Evolutionary conservation across 2,888 invertebrate species (phyloP), one percentile per base, ranked within the genome.

Genomic region (Troides oblongomaculatus): DNA sequence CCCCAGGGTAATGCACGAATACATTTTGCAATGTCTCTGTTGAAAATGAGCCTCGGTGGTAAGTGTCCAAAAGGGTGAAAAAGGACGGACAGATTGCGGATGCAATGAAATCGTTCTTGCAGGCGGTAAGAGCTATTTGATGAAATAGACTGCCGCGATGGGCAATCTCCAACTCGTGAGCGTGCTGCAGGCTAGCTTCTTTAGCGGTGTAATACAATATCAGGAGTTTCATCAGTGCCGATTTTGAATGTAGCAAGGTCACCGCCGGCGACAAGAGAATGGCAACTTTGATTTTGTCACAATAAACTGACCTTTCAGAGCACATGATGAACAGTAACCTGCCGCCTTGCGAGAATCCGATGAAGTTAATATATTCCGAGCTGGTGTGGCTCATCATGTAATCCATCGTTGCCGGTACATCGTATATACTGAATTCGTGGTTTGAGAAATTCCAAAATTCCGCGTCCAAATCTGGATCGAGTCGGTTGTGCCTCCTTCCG

Each of bases 291-390:
- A 95, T 91, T 83, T 95, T 96, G 0, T 91, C 81, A 82, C 95
- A 95, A 74, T 95, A 95, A 23, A 93, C 94, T 0, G 95, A 95
- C 62, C 85, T 84, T 75, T 94, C 93, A 0, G 95, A 94, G 64
- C 94, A 93, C 94, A 95, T 94, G 0, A 95, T 93, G 79, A 93
- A 95, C 77, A 94, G 95, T 3, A 87, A 84, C 0, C 95, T 94
- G 0, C 94, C 94, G 10, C 97, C 97, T 81, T 94, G 94, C 0
- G 97, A 97, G 80, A 96, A 97, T 0, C 97, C 97, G 7, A 96
- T 94, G 53, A 84, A 89, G 59, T 85, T 88, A 46, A 90, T 62
- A 56, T 84, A 85, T 0, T 76, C 71, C 1, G 74, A 72, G 1
- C 76, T 75, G 1, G 89, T 87, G 8, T 80, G 72, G 0, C 80